These are phyloP conservation scores for Teleiodes luculella DNA, from an alignment of 2,888 invertebrate species.

Conservation along the genomic window DNA sequence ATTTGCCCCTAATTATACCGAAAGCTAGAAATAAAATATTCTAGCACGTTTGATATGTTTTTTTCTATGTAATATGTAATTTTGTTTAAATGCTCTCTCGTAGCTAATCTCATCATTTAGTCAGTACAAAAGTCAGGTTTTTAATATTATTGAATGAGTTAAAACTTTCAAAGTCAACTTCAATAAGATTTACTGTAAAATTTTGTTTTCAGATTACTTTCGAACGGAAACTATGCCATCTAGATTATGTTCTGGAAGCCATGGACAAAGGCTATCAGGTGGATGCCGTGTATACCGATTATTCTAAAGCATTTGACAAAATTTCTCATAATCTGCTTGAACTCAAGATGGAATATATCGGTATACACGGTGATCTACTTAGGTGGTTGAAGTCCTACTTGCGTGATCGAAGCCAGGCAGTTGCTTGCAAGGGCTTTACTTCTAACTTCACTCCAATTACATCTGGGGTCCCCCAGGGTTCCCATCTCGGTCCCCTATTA, in stretches of 20 bases:
- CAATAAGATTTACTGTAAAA: too few relatives aligned
- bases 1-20: too few relatives aligned
- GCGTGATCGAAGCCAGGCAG: constrained; percentile 13
- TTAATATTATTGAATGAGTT: too few relatives aligned
- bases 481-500: constrained; percentile 10
- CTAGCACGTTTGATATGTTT: too few relatives aligned
- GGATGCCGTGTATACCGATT: constrained; percentile 22
- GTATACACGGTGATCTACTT: constrained; percentile 18
- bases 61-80: too few relatives aligned
- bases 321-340: constrained; percentile 11
- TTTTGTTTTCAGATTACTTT: too few relatives aligned
- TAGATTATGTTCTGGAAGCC: constrained; percentile 11
- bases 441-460: constrained; percentile 2
- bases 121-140: too few relatives aligned
- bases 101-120: too few relatives aligned
- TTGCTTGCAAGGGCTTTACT: constrained; percentile 5
- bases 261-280: constrained; percentile 21
- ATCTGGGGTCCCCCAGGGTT: constrained; percentile 20
- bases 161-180: too few relatives aligned
- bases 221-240: too few relatives aligned
- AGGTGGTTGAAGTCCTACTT: constrained; percentile 18
- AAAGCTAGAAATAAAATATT: too few relatives aligned
- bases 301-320: constrained; percentile 24
- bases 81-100: too few relatives aligned
- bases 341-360: constrained; percentile 11